phyloP scores from a whole-genome alignment of 1,140 invertebrate genomes.

The Apis mellifera region Amel_HAv3.1 CM009936.2:11510001-11510500 shows the following conservation, averaged over 20 bases:
- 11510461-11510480: constrained; percentile 87
- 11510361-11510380: constrained; percentile 91
- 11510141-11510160: constrained; percentile 88
- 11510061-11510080: constrained; percentile 92
- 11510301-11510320: constrained; percentile 89
- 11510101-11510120: constrained; percentile 89
- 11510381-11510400: constrained; percentile 89
- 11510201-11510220: constrained; percentile 89
- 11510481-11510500: constrained; percentile 94
- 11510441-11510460: constrained; percentile 90
- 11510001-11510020: constrained; percentile 92
- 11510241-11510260: constrained; percentile 93
- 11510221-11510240: constrained; percentile 93
- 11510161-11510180: constrained; percentile 90
- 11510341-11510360: constrained; percentile 88
- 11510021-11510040: constrained; percentile 90
- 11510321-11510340: constrained; percentile 86
- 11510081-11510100: constrained; percentile 92
- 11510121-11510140: constrained; percentile 76
- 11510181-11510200: constrained; percentile 96
- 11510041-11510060: constrained; percentile 87
- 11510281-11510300: constrained; percentile 92
- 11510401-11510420: constrained; percentile 93
- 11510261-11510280: constrained; percentile 92
- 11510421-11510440: constrained; percentile 92